Base-by-base conservation (phyloP, 2,888 invertebrate genomes). In the Brenthis hecate region DNA sequence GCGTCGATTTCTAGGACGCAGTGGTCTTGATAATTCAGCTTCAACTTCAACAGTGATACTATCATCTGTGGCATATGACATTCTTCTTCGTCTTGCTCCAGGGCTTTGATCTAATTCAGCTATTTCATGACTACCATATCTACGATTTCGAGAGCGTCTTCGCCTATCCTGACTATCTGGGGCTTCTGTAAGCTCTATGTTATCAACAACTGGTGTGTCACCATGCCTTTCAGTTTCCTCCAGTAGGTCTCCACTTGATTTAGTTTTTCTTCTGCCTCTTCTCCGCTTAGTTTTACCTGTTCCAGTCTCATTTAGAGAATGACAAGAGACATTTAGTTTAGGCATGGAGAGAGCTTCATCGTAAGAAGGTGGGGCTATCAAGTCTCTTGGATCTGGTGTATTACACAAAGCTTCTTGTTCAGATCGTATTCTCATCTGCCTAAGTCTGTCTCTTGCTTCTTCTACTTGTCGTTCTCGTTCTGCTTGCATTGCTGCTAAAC, bases 341-440 rank as follows among this genome's bases (percentile, higher is more conserved):
- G 96, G 96, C 95, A 97, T 95, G 23, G 95, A 93, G 67, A 97
- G 91, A 48, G 96, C 97, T 87, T 96, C 96, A 77, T 95, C 95
- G 78, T 97, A 97, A 3, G 95, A 95, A 0, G 97, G 97, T 51
- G 96, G 95, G 69, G 94, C 94, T 47, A 95, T 92, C 62, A 94
- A 82, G 85, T 96, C 96, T 75, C 96, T 93, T 0, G 95, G 95
- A 83, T 96, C 95, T 6, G 95, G 94, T 28, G 95, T 94, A 79
- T 94, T 95, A 64, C 93, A 89, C 14, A 93, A 85, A 16, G 92
- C 92, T 74, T 94, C 94, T 74, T 94, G 93, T 77, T 93, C 93
- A 56, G 91, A 88, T 8, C 87, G 88, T 65, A 94, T 84, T 77
- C 94, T 86, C 14, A 93, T 80, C 50, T 93, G 92, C 72, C 94